Conservation (phyloP, 1,140 invertebrate genomes). For the Micrasema longulum region DNA sequence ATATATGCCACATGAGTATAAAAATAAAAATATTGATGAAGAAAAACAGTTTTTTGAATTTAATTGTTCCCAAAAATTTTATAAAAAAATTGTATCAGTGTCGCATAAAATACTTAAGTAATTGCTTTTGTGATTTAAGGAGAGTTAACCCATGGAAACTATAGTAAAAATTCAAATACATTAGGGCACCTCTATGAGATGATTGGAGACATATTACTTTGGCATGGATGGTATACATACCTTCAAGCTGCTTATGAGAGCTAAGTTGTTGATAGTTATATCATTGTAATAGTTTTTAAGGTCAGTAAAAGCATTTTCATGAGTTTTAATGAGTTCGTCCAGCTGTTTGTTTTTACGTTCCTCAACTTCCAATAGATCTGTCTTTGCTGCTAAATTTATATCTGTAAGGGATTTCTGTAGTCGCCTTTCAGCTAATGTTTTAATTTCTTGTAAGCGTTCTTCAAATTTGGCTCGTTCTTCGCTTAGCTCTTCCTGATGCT, state of each 20-base stretch:
- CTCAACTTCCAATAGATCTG: conserved; percentile 88
- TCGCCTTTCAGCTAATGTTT: conserved; percentile 85
- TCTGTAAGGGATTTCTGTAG: conserved; percentile 79
- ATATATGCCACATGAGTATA: too few relatives aligned
- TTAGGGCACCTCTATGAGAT: too few relatives aligned
- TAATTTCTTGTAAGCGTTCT: conserved; percentile 80
- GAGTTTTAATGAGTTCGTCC: conserved; percentile 81
- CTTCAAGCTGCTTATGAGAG: conserved; percentile 80
- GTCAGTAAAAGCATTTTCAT: conserved; percentile 87
- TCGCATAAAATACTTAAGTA: too few relatives aligned
- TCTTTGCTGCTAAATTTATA: conserved; percentile 76
- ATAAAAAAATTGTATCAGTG: too few relatives aligned
- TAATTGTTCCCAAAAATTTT: too few relatives aligned
- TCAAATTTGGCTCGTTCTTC: conserved; percentile 79
- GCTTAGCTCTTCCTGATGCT: conserved; percentile 72
- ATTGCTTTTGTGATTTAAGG: too few relatives aligned
- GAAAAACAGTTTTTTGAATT: too few relatives aligned
- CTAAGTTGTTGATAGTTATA: conserved; percentile 91
- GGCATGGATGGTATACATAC: too few relatives aligned
- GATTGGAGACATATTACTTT: too few relatives aligned
- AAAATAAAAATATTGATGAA: too few relatives aligned
- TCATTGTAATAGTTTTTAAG: conserved; percentile 96
- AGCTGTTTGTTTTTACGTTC: conserved; percentile 91
- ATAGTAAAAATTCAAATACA: too few relatives aligned
- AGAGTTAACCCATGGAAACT: too few relatives aligned